phyloP scores from a whole-genome alignment of 2,113 vertebrate species.

The Sylvietta virens region DNA sequence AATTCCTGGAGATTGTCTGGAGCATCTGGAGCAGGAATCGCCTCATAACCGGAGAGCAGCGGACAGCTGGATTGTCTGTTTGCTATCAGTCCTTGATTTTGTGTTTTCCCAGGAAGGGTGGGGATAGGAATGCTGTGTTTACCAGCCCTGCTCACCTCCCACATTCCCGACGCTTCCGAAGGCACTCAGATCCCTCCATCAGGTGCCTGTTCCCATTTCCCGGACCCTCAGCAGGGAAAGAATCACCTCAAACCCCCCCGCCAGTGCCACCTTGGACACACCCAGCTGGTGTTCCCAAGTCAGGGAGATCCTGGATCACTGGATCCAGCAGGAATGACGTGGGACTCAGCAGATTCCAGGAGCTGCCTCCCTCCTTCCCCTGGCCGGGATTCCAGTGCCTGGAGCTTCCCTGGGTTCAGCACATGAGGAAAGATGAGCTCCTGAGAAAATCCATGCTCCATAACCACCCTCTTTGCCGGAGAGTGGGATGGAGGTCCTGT shows the following conservation, averaged over 20 bases:
- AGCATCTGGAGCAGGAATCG: not conserved
- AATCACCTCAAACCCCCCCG: fast-evolving
- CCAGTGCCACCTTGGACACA: not conserved
- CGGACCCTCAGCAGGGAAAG: not conserved
- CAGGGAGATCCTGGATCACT: too few relatives aligned
- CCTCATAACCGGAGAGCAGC: not conserved
- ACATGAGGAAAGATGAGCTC: not conserved
- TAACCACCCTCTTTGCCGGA: not conserved
- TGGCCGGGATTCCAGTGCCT: not conserved
- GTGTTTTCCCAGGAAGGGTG: slow-evolving; percentile 5
- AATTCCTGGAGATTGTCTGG: not conserved
- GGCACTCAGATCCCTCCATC: fast-evolving
- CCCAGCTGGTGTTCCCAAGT: too few relatives aligned
- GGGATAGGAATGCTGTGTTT: slow-evolving; percentile 4
- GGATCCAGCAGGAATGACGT: fast-evolving
- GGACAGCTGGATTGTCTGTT: not conserved
- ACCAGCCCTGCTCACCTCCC: not conserved
- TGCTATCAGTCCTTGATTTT: not conserved
- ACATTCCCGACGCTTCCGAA: not conserved
- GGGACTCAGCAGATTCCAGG: not conserved
- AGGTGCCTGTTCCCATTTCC: not conserved
- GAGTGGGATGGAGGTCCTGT: not conserved
- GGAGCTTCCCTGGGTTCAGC: not conserved
- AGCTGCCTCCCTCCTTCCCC: not conserved
- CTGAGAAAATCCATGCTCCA: not conserved